Base-by-base conservation (phyloP, 1,140 invertebrate genomes). In the Harlomillsia oculata region DNA sequence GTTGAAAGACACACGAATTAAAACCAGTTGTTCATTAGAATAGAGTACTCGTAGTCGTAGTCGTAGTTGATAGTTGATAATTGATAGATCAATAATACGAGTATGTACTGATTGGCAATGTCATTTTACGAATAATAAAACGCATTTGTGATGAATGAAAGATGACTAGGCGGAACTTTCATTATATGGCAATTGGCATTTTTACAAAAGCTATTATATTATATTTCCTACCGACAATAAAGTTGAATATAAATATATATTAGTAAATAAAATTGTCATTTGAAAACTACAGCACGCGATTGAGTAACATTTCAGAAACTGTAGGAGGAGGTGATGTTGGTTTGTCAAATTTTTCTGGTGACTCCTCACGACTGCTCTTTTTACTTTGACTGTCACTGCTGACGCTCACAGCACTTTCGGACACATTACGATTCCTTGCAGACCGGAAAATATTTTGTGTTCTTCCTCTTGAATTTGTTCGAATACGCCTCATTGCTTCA, bases 371-470 rank as follows among this genome's bases (percentile, higher is more conserved):
- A 39, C 34, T 30, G 6, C 9, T 8, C 11, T 40, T 18, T 9
- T 5, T 20, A 45, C 14, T 16, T 25, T 28, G 25, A 16, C 32
- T 37, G 29, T 29, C 5, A 18, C 25, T 23, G 18, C 32, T 53
- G 1, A 26, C 11, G 30, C 23, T 34, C 11, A 23, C 49, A 53
- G 18, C 26, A 23, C 43, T 40, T 25, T 26, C 1, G 11, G 36
- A 41, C 21, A n/a, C 14, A 30, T 46, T 37, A 37, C 30, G 9
- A 14, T 59, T 48, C 23, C 36, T 40, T 3, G 16, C 4, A 23
- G 23, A 43, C 32, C 56, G 36, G 26, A 61, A 65, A 45, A 65
- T 65, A 36, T 65, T 65, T 48, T 65, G 63, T 14, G 63, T 65
- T 23, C 56, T 44, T 23, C 63, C 63, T 30, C 63, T 45, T 5